Base-by-base conservation (phyloP, 2,888 invertebrate species). In the Hermaeophaga mercurialis region DNA sequence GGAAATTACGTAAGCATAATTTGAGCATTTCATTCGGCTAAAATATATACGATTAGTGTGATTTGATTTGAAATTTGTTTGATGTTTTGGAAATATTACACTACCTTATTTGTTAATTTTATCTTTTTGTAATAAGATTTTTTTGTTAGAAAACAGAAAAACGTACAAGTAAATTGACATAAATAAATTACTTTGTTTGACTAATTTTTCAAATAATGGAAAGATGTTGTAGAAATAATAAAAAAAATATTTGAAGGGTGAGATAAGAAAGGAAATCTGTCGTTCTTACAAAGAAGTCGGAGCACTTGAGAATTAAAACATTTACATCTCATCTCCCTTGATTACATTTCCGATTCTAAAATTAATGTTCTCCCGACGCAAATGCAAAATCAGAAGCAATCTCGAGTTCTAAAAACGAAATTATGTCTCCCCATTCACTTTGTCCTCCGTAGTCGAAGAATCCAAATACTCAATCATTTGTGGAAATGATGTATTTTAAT, bases 401-500 rank as follows among this genome's bases (percentile, higher is more conserved):
- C 72, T 70, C 69, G 67, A 66, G 69, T 66, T 70, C 69, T 69
- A 71, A 73, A 74, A 74, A 73, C 73, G 73, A 73, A 73, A 74
- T 75, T 74, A 74, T 75, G 71, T 73, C 70, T 67, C 67, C 70
- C 69, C 66, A 67, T 73, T 70, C 73, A 69, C 73, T 74, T 73
- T 73, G 73, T 73, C 68, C 70, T 58, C 68, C 70, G 59, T 62
- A 31, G 14, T 44, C 55, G 61, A 46, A 64, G 67, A 72, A 71
- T 72, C 71, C 70, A 75, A 75, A 74, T 73, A 73, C 75, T 76
- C 76, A 75, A 76, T 77, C 76, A 76, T 76, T 76, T 75, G 75
- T 76, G 75, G 75, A 75, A 75, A 76, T 76, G 75, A 75, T 75
- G 75, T 72, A 77, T 75, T 75, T 76, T 75, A 75, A 76, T 75